phyloP scores from a whole-genome alignment of 2,888 invertebrate genomes.

The Carcina quercana region DNA sequence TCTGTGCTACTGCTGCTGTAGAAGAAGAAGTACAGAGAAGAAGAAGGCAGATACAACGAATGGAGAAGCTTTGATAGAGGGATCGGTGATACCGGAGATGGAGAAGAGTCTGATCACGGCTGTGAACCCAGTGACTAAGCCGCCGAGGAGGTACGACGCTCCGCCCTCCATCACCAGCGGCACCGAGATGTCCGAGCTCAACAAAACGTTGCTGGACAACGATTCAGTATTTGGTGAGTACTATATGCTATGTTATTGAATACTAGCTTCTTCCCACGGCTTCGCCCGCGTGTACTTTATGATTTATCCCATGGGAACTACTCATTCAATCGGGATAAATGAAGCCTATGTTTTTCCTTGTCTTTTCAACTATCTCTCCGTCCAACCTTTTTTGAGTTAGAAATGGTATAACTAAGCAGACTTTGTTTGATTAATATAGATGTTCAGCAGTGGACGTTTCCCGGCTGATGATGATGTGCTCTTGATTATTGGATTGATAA shows the following conservation, averaged over 20 bases:
- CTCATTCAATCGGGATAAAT: too few relatives aligned
- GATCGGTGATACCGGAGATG: slow-evolving; percentile 86
- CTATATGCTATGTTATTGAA: neutral
- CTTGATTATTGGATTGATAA: too few relatives aligned
- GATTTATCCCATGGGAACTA: too few relatives aligned
- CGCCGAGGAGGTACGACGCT: slow-evolving; percentile 84
- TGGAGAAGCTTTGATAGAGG: slow-evolving; percentile 81
- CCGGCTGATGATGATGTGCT: too few relatives aligned
- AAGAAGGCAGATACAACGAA: slow-evolving; percentile 75
- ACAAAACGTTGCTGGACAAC: slow-evolving; percentile 85
- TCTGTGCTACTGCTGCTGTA: slow-evolving; percentile 75
- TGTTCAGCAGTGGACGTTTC: too few relatives aligned
- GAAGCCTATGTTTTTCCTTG: too few relatives aligned
- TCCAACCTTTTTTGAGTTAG: too few relatives aligned
- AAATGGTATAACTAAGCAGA: too few relatives aligned
- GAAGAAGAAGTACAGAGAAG: slow-evolving; percentile 67
- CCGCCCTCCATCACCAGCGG: slow-evolving; percentile 78
- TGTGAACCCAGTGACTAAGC: slow-evolving; percentile 89
- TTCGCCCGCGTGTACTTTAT: too few relatives aligned
- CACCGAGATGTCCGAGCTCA: slow-evolving; percentile 88
- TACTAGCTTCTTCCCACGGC: too few relatives aligned
- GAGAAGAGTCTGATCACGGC: slow-evolving; percentile 89
- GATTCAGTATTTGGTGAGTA: slow-evolving; percentile 86
- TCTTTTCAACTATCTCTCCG: too few relatives aligned
- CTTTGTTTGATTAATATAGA: too few relatives aligned